Base-by-base conservation (phyloP, 2,888 invertebrate species). In the Cephus rjabovi region DNA sequence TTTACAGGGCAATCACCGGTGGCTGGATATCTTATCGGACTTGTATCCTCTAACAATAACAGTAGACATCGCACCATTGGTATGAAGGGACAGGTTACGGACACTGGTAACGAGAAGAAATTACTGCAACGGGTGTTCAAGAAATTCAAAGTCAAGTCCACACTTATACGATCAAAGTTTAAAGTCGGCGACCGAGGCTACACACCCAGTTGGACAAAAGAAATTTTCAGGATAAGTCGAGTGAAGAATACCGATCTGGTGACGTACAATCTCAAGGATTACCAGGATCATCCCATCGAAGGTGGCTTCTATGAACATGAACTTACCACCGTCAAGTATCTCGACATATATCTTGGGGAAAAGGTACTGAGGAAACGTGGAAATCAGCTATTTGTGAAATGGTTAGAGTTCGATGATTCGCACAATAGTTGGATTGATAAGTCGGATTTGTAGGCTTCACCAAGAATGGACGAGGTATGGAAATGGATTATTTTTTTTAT, bases 221-320 rank as follows among this genome's bases (percentile, higher is more conserved):
- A 77, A 77, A 31, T 23, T 77, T 12, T 35, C 3, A 35, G 12
- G 12, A 3, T 35, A 35, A 12, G 1, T 37, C 37, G 1, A 37
- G 37, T 37, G 37, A 12, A 37, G 37, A 12, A 84, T 69, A 81
- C 84, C 12, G 3, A 35, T 35, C 35, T 3, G 35, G 12, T 12
- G 12, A 35, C 12, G 35, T 35, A 35, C 35, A 35, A 35, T 0
- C 35, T 35, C 35, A 35, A 35, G 11, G 35, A 35, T 12, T 35
- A 12, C 3, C 35, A 12, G 35, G 12, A 12, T 35, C 35, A 1
- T 35, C 12, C 35, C 35, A 12, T 35, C 35, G 12, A 35, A 75
- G 89, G 89, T 69, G 82, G 84, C 15, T 90, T 90, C 82, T 90
- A 89, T 81, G 85, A 84, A 80, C 75, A 85, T 77, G 89, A 90